These are phyloP conservation scores for Eupleurogrammus muticus DNA, from an alignment of 2,797 vertebrate species.

Conservation along the genomic window DNA sequence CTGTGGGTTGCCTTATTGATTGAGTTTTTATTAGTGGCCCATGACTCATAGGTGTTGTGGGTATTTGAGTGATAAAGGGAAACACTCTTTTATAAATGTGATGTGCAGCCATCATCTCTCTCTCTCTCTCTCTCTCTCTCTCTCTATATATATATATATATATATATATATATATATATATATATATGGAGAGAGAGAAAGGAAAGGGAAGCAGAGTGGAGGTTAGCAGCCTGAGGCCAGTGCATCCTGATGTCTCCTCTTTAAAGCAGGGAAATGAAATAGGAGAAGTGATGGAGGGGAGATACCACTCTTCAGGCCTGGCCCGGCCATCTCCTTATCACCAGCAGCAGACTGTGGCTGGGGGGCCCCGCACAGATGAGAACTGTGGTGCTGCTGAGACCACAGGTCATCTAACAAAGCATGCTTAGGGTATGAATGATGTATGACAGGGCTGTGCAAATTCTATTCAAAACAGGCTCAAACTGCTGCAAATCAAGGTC, in stretches of 20 bases:
- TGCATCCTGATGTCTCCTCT: conserved; percentile 70
- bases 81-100: conserved; percentile 41
- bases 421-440: conserved; percentile 69
- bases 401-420: conserved; percentile 54
- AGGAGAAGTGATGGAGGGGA: conserved; percentile 68
- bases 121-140: too few relatives aligned
- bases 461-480: conserved; percentile 62
- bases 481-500: conserved; percentile 63
- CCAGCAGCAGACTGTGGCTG: conserved; percentile 73
- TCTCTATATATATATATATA: too few relatives aligned
- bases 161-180: too few relatives aligned
- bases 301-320: conserved; percentile 66
- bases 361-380: conserved; percentile 64
- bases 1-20: conserved; percentile 55
- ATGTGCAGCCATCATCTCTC: conserved; percentile 35
- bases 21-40: conserved; percentile 54
- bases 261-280: conserved; percentile 76
- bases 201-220: conserved; percentile 53
- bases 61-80: conserved; percentile 40
- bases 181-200: not conserved
- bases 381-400: conserved; percentile 59
- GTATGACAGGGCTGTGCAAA: conserved; percentile 65
- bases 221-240: conserved; percentile 67
- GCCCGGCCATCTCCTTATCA: conserved; percentile 75
- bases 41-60: conserved; percentile 47